Evolutionary conservation across 2,888 invertebrate genomes (phyloP).

Genomic region (Rhagonycha lutea): DNA sequence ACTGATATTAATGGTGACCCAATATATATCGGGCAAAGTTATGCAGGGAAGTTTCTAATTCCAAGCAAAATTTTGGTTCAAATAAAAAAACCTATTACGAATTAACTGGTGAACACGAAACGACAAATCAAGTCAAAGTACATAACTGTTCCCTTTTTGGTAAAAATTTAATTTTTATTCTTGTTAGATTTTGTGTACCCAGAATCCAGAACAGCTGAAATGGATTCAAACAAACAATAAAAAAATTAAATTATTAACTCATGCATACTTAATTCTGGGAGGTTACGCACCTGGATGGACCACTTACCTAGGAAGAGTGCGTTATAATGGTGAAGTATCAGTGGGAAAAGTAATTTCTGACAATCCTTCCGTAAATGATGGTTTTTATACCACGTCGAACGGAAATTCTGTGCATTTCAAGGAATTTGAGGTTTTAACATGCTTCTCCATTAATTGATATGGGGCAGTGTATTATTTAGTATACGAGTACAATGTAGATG

Average conservation of each 20-base stretch:
- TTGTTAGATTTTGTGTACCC: slow-evolving; percentile 20
- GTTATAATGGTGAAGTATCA: background rate
- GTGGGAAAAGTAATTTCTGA: slow-evolving; percentile 11
- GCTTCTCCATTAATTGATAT: background rate
- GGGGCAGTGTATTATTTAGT: too few species aligned
- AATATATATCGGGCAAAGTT: too few species aligned
- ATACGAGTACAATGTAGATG: too few species aligned
- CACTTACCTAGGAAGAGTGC: slow-evolving; percentile 11
- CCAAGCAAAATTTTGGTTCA: too few species aligned
- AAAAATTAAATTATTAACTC: background rate
- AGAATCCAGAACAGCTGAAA: slow-evolving; percentile 11
- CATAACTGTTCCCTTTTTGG: slow-evolving; percentile 7
- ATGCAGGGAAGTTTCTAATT: too few species aligned
- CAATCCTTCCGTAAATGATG: background rate
- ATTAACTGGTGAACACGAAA: too few species aligned
- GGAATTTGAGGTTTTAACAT: slow-evolving; percentile 1
- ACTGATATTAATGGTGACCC: too few species aligned
- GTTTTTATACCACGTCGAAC: slow-evolving; percentile 8
- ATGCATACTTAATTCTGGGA: background rate
- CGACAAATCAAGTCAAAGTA: too few species aligned
- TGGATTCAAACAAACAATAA: slow-evolving; percentile 17
- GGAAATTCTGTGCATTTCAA: background rate
- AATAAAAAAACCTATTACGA: too few species aligned
- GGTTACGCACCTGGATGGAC: slow-evolving; percentile 2
- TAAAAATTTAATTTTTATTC: background rate